phyloP scores from a whole-genome alignment of 2,797 vertebrate species.

The Zonotrichia albicollis region DNA sequence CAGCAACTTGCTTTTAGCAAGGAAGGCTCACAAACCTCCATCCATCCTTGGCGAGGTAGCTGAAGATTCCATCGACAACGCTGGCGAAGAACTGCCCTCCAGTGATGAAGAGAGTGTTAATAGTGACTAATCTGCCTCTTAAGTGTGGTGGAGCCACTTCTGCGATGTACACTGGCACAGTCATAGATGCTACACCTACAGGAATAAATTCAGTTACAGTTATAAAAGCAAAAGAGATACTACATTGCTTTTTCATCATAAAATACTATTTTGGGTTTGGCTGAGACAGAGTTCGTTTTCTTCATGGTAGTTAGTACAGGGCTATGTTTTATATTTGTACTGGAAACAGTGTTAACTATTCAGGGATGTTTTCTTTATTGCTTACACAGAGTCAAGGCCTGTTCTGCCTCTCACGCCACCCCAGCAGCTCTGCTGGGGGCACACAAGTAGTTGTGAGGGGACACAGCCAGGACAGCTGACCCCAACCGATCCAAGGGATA shows the following conservation, averaged over 20 bases:
- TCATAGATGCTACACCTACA: conserved; percentile 96
- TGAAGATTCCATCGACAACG: conserved; percentile 93
- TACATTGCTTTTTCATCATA: not conserved
- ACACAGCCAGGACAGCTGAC: not conserved
- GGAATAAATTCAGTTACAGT: conserved; percentile 1
- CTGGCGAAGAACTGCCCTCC: conserved; percentile 95
- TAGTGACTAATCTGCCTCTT: conserved; percentile 93
- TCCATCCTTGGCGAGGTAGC: conserved; percentile 89
- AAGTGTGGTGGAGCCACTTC: conserved; percentile 93
- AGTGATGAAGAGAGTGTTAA: conserved; percentile 97
- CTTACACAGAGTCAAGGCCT: not conserved
- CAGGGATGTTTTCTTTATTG: not conserved
- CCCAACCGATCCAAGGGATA: not conserved
- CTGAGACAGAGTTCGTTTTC: not conserved
- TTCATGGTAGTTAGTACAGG: not conserved
- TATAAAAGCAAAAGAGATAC: not conserved
- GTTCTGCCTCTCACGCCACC: not conserved
- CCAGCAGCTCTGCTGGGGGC: not conserved
- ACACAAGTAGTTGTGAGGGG: not conserved
- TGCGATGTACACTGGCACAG: conserved; percentile 95
- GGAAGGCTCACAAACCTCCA: conserved; percentile 87
- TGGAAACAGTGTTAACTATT: not conserved
- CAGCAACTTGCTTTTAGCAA: not conserved
- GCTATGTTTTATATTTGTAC: not conserved
- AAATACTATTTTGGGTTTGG: not conserved